Evolutionary conservation across 2,888 invertebrate species (phyloP).

Genomic region (Ryuthela nishihirai): DNA sequence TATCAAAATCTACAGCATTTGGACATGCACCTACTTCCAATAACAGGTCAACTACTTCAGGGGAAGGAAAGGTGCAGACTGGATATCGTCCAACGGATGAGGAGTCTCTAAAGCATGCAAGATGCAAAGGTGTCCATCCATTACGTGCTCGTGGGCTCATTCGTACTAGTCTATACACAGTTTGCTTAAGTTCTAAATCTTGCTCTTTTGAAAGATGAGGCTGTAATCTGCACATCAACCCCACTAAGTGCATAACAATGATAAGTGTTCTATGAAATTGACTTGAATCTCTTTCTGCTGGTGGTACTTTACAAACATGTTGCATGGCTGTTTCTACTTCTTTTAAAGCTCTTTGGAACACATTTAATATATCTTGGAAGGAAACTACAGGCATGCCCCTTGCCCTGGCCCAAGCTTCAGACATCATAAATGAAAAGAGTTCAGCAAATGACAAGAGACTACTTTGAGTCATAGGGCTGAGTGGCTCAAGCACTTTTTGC

Average conservation of each 20-base stretch:
- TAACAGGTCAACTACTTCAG: slow-evolving; percentile 67
- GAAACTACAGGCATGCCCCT: slow-evolving; percentile 68
- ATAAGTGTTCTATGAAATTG: slow-evolving; percentile 79
- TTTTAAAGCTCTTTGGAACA: slow-evolving; percentile 71
- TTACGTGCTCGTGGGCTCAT: slow-evolving; percentile 57
- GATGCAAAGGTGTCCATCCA: slow-evolving; percentile 58
- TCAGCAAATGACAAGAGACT: slow-evolving; percentile 92
- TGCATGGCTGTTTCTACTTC: slow-evolving; percentile 50
- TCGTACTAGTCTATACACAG: slow-evolving; percentile 72
- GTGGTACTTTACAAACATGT: slow-evolving; percentile 50
- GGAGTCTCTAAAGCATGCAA: slow-evolving; percentile 76
- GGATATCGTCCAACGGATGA: slow-evolving; percentile 64
- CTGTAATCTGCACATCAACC: slow-evolving; percentile 63
- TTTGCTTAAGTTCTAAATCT: slow-evolving; percentile 59
- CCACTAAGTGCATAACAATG: slow-evolving; percentile 78
- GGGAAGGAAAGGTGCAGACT: slow-evolving; percentile 66
- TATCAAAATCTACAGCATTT: slow-evolving; percentile 71
- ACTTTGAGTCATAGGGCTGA: slow-evolving; percentile 92
- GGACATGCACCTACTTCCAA: slow-evolving; percentile 78
- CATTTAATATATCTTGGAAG: slow-evolving; percentile 74
- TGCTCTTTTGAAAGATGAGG: slow-evolving; percentile 47
- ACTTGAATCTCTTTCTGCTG: slow-evolving; percentile 67
- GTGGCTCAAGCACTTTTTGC: slow-evolving; percentile 82
- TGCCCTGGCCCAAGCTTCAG: slow-evolving; percentile 57
- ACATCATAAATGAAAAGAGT: slow-evolving; percentile 78